Conservation (phyloP, 2,888 invertebrate species). For the Brachynemurus nebulosus region DNA sequence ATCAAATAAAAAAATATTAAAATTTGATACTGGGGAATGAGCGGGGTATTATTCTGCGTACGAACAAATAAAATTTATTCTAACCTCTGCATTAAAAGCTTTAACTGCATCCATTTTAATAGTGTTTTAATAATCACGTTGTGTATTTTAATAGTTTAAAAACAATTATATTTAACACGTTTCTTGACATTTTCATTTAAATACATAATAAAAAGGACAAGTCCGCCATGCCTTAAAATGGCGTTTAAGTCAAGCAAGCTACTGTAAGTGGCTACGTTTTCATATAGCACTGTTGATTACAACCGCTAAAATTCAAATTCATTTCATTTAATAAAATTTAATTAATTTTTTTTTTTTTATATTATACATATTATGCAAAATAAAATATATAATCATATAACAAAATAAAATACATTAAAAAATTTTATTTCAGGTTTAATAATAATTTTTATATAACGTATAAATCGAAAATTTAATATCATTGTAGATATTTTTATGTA, state of each 20-base stretch:
- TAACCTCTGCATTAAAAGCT: conserved; percentile 78
- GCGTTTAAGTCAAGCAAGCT: conserved; percentile 4
- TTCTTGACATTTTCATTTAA: conserved; percentile 1
- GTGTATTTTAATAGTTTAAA: neutral
- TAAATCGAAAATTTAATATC: too few species aligned
- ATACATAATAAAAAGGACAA: conserved; percentile 3
- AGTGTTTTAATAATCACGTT: conserved; percentile 3
- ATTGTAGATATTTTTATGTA: too few species aligned
- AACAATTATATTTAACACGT: neutral
- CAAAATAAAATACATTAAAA: too few species aligned
- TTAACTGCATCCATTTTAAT: conserved; percentile 66
- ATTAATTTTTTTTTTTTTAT: too few species aligned
- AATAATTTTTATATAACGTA: too few species aligned
- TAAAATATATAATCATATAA: too few species aligned
- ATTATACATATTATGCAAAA: too few species aligned
- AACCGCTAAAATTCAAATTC: too few species aligned
- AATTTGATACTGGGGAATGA: neutral
- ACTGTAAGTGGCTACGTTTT: neutral
- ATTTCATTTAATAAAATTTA: too few species aligned
- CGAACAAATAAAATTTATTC: conserved; percentile 8
- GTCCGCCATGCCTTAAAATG: conserved; percentile 11
- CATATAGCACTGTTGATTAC: too few species aligned
- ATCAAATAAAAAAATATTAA: neutral
- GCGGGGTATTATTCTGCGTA: neutral
- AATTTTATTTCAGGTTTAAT: too few species aligned